Conservation (phyloP, 2,797 vertebrate genomes). For the Poeciliopsis infans region DNA sequence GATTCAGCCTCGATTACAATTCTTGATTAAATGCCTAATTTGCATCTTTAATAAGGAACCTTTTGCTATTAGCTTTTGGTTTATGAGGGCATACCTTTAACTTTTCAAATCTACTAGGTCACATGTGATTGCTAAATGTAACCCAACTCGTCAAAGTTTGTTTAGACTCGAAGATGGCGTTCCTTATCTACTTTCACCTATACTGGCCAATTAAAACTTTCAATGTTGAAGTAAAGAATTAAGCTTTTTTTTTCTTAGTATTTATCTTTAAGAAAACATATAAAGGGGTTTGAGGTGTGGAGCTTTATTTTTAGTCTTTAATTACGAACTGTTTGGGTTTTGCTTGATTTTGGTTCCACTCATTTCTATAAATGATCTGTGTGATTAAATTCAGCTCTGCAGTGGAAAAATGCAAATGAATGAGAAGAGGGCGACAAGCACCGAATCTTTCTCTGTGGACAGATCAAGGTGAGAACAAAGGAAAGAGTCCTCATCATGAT, state of each 20-base stretch:
- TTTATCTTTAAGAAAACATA: constrained; percentile 34
- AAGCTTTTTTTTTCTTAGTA: neutral
- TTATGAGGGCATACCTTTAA: neutral
- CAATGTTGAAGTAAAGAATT: constrained; percentile 9
- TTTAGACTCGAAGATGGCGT: constrained; percentile 19
- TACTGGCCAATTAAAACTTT: constrained; percentile 45
- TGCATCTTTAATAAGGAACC: constrained; percentile 11
- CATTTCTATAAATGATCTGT: constrained; percentile 57
- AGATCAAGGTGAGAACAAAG: constrained; percentile 46
- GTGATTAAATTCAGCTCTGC: constrained; percentile 63
- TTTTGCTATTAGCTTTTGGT: constrained; percentile 1
- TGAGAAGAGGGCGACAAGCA: constrained; percentile 55
- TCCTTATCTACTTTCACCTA: constrained; percentile 27
- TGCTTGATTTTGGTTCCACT: constrained; percentile 37
- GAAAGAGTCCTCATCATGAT: constrained; percentile 33
- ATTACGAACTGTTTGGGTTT: constrained; percentile 41
- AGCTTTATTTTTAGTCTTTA: constrained; percentile 40
- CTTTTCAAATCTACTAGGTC: neutral
- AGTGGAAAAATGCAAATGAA: constrained; percentile 63
- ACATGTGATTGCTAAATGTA: neutral
- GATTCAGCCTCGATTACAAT: constrained; percentile 8
- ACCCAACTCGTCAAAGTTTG: neutral
- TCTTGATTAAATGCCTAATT: constrained; percentile 2
- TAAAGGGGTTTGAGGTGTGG: constrained; percentile 18
- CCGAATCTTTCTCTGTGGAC: constrained; percentile 43